Conservation (phyloP, 2,113 vertebrate genomes). For the Leptobrachium leishanense region DNA sequence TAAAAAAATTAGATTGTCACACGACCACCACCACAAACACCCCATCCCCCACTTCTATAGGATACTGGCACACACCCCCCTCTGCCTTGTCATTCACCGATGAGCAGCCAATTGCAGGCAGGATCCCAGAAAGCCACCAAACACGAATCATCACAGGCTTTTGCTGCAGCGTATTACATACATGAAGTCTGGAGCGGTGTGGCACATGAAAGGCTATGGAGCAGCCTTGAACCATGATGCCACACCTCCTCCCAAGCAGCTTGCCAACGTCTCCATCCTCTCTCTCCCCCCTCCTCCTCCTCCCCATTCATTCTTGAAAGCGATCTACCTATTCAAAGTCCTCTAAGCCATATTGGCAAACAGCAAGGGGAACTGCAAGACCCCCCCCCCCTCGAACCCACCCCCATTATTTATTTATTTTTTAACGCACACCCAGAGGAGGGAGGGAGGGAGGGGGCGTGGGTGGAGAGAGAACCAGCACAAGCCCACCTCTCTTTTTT, state of each 20-base stretch:
- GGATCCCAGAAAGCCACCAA: slow-evolving; percentile 55
- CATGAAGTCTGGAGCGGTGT: neutral
- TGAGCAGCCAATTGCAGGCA: slow-evolving; percentile 58
- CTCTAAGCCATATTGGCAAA: slow-evolving; percentile 47
- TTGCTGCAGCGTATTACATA: slow-evolving; percentile 50
- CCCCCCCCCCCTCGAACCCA: slow-evolving; percentile 20
- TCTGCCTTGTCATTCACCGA: slow-evolving; percentile 51
- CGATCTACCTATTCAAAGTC: slow-evolving; percentile 47
- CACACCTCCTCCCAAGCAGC: neutral
- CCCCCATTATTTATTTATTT: slow-evolving; percentile 19
- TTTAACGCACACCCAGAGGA: slow-evolving; percentile 34
- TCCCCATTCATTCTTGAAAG: slow-evolving; percentile 42
- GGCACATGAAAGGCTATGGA: slow-evolving; percentile 7
- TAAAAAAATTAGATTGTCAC: slow-evolving; percentile 28
- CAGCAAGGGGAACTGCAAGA: slow-evolving; percentile 36
- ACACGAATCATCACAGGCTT: slow-evolving; percentile 44
- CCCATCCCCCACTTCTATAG: slow-evolving; percentile 50
- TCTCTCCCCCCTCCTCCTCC: neutral
- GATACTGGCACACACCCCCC: slow-evolving; percentile 47
- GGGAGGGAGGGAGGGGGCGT: slow-evolving; percentile 49
- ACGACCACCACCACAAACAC: slow-evolving; percentile 12
- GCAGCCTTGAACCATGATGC: slow-evolving; percentile 11
- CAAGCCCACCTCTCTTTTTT: neutral
- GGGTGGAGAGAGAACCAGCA: slow-evolving; percentile 17
- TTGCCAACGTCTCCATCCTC: neutral